A percentile compares a stretch with the other conserved stretches of the same genome.
phyloP scores from a whole-genome alignment of 37 sponge, comb jelly and placozoan species.

The Chondrosia reniformis region DNA sequence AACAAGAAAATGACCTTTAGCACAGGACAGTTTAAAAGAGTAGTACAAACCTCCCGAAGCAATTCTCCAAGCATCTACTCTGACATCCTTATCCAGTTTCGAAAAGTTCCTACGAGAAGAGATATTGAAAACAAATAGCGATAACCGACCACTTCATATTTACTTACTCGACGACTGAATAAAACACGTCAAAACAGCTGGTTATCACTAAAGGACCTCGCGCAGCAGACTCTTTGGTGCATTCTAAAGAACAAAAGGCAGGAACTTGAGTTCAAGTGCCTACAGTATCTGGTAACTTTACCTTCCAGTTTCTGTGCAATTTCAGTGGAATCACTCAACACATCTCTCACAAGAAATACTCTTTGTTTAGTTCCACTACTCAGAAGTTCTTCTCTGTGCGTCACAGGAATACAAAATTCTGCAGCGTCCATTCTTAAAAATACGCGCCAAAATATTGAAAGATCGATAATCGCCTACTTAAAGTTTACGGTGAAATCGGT shows the following conservation, averaged over 20 bases:
- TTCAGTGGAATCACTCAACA: neutral
- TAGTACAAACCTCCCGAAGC: neutral
- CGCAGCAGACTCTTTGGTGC: neutral
- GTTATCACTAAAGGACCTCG: neutral
- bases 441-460: no score
- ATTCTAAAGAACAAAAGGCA: slow-evolving; percentile 1
- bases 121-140: neutral
- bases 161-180: slow-evolving; percentile 22
- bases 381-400: neutral
- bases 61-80: slow-evolving; percentile 18
- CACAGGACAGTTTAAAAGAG: no score
- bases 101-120: slow-evolving; percentile 21
- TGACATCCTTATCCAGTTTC: slow-evolving; percentile 1
- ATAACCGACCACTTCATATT: no score
- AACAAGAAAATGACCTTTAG: no score
- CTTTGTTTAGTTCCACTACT: neutral
- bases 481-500: no score
- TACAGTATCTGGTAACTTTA: neutral
- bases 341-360: neutral
- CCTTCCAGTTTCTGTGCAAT: neutral
- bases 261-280: neutral
- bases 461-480: no score
- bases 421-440: neutral
- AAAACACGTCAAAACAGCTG: slow-evolving; percentile 10
- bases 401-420: slow-evolving; percentile 13